Conservation (phyloP, 2,113 vertebrate genomes). For the Paradisaea rubra region DNA sequence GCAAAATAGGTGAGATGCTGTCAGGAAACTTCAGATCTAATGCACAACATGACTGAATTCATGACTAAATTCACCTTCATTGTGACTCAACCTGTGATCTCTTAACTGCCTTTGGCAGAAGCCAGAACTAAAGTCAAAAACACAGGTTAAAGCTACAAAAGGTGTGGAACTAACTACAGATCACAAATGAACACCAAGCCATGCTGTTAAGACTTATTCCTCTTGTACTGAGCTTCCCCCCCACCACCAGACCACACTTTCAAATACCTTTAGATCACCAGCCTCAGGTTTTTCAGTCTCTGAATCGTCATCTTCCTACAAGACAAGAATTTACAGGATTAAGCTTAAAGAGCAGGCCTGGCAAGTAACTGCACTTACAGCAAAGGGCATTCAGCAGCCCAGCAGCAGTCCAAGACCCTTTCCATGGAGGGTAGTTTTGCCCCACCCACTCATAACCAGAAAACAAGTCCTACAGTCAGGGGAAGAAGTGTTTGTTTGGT, state of each 20-base stretch:
- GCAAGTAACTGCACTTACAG: conserved; percentile 56
- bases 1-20: neutral
- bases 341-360: conserved; percentile 69
- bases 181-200: conserved; percentile 2
- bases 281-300: conserved; percentile 90
- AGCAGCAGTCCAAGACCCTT: neutral
- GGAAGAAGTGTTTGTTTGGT: neutral
- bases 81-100: neutral
- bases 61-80: neutral
- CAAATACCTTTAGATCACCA: conserved; percentile 94
- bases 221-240: conserved; percentile 48
- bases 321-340: conserved; percentile 86
- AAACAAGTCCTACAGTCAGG: neutral
- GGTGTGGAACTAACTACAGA: neutral
- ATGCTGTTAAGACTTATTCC: conserved; percentile 35
- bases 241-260: conserved; percentile 59
- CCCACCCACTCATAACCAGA: conserved; percentile 1
- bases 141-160: neutral
- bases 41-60: neutral
- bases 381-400: conserved; percentile 45
- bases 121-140: neutral
- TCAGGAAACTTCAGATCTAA: neutral
- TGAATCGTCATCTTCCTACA: conserved; percentile 95
- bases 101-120: neutral
- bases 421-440: neutral